These are phyloP conservation scores for Gadus chalcogrammus DNA, from an alignment of 2,113 vertebrate genomes.

Conservation along the genomic window DNA sequence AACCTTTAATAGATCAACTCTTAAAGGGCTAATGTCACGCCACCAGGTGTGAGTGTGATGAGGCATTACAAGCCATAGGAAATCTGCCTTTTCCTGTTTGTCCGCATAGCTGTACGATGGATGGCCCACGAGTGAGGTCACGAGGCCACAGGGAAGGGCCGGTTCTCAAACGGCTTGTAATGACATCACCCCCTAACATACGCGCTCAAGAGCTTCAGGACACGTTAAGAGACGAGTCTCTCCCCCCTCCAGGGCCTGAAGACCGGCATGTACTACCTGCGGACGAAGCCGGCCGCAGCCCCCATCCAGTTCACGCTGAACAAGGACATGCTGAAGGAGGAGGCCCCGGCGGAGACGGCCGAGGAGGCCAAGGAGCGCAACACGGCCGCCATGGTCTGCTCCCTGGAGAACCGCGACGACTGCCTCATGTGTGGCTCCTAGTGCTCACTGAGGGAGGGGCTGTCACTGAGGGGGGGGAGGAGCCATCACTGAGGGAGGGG, in stretches of 20 bases:
- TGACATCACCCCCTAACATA: background rate
- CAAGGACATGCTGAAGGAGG: slow-evolving; percentile 90
- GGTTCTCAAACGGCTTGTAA: too few species aligned
- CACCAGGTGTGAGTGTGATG: too few species aligned
- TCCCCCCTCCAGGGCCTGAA: slow-evolving; percentile 82
- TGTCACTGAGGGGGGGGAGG: too few species aligned
- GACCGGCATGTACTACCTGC: slow-evolving; percentile 98
- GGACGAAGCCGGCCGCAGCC: slow-evolving; percentile 93
- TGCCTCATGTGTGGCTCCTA: slow-evolving; percentile 95
- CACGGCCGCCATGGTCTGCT: slow-evolving; percentile 94
- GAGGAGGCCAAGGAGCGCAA: slow-evolving; percentile 84
- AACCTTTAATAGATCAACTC: background rate
- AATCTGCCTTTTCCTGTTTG: too few species aligned
- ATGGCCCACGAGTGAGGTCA: too few species aligned
- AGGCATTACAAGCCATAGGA: too few species aligned
- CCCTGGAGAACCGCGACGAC: slow-evolving; percentile 91
- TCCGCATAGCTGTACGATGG: too few species aligned
- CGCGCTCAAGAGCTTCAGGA: background rate
- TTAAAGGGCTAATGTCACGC: background rate
- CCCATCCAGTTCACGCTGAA: slow-evolving; percentile 98
- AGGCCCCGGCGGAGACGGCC: slow-evolving; percentile 28
- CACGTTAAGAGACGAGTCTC: too few species aligned
- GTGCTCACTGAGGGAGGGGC: too few species aligned
- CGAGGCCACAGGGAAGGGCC: too few species aligned
- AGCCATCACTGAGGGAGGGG: too few species aligned